Conservation (phyloP, 2,797 vertebrate species). For the Vireo griseus region DNA sequence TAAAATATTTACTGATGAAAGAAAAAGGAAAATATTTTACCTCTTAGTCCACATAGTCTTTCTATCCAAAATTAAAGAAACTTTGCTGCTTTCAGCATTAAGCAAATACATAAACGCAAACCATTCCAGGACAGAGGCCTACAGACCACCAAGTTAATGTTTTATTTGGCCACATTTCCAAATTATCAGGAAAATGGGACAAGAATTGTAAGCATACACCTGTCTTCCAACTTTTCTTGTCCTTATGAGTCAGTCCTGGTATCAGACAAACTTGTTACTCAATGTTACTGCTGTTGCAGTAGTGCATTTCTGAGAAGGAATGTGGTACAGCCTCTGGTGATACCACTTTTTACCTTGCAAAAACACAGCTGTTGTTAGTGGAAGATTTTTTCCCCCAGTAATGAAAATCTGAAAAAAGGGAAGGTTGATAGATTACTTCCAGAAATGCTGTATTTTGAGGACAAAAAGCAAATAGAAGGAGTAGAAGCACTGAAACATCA, state of each 20-base stretch:
- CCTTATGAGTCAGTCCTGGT: neutral
- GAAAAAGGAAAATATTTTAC: neutral
- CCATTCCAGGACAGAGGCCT: neutral
- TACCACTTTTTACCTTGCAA: neutral
- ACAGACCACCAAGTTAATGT: neutral
- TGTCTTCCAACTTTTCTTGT: neutral
- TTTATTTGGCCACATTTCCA: neutral
- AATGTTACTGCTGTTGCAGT: neutral
- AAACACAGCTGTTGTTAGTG: neutral
- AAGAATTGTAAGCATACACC: neutral
- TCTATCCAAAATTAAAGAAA: neutral
- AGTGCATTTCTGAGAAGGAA: neutral
- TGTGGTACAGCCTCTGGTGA: neutral
- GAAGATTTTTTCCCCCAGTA: fast-evolving
- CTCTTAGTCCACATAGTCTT: neutral
- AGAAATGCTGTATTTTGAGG: neutral
- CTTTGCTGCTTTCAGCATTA: neutral
- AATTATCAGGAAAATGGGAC: neutral
- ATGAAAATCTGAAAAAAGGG: neutral
- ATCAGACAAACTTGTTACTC: neutral
- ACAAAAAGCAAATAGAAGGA: neutral
- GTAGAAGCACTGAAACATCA: neutral
- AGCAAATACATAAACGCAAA: neutral
- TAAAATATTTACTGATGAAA: neutral
- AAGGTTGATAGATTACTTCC: neutral